Evolutionary conservation across 2,797 vertebrate genomes (phyloP), one percentile per base, ranked within the genome.

Genomic region (Phrynocephalus guinanensis): DNA sequence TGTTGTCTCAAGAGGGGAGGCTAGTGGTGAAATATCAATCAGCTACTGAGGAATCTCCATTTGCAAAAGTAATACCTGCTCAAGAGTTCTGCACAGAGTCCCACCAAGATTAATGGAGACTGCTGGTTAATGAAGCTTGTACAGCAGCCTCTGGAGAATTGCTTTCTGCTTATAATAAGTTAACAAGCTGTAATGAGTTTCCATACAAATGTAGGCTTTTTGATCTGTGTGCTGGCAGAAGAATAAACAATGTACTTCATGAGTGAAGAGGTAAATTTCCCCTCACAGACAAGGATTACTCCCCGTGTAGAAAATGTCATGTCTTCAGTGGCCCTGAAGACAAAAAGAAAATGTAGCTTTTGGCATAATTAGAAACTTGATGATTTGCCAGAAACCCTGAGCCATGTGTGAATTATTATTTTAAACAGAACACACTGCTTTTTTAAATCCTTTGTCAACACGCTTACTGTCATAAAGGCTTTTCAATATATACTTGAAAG

Each of bases 371-470:
- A 68, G 60, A 87, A 50, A 24, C 2, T 83, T 83, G 73, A 76
- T 52, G 24, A 72, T 26, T 26, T 86, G 30, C 18, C 72, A 88
- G 11, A 77, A 83, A 76, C 77, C 13, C 0, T 0, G 26, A 70
- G 67, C 24, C 13, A 50, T 70, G 3, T 22, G 70, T 1, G n/a
- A 22, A 71, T 66, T 78, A 63, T 86, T 86, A 72, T 20, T 83
- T 71, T 71, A 83, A 78, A 22, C 66, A 84, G 26, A 87, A 5
- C 7, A 72, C 48, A 66, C 3, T n/a, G 1, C 56, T 44, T 8
- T 80, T 63, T 15, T 85, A 66, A 44, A 81, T 56, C 56, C 82
- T 85, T 82, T 89, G 73, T 89, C 72, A 78, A 78, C 79, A 82
- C 48, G 73, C 60, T 50, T 82, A 83, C 33, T 52, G 18, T 11